phyloP scores from a whole-genome alignment of 1,140 invertebrate genomes.

The Saxidomus purpurata region DNA sequence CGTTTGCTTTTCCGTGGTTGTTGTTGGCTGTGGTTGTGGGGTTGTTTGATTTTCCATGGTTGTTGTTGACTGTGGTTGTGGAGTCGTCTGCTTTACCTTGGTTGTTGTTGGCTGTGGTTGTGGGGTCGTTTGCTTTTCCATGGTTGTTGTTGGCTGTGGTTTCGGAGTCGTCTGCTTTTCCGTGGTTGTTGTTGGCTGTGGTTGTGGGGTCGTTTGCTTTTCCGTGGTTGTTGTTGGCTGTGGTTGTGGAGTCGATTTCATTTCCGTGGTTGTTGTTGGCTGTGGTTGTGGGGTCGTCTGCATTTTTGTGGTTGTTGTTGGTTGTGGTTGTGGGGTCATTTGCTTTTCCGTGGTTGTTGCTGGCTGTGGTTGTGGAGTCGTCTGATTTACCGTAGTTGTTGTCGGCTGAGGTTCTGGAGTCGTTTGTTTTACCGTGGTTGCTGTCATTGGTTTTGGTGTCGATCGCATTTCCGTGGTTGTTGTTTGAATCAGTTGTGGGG shows the following conservation, averaged over 20 bases:
- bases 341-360: not conserved
- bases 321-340: not conserved
- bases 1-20: not conserved
- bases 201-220: not conserved
- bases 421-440: not conserved
- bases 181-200: not conserved
- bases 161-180: not conserved
- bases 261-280: not conserved
- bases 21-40: not conserved
- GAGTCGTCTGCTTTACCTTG: not conserved
- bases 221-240: not conserved
- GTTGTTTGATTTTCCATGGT: not conserved
- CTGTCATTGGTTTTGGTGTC: no score
- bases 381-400: not conserved
- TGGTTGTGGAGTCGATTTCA: not conserved
- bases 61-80: not conserved
- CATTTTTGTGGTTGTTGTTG: not conserved
- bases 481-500: not conserved
- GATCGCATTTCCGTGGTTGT: not conserved
- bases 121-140: not conserved
- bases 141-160: constrained; percentile 8
- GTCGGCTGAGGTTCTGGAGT: no score
- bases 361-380: not conserved
- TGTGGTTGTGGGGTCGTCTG: not conserved
- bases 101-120: not conserved